Percentiles rank a stretch among this genome's conserved stretches.
Evolutionary conservation across 92 coral and sea anemone genomes (phyloP).

Genomic region (Actinostola sp.): DNA sequence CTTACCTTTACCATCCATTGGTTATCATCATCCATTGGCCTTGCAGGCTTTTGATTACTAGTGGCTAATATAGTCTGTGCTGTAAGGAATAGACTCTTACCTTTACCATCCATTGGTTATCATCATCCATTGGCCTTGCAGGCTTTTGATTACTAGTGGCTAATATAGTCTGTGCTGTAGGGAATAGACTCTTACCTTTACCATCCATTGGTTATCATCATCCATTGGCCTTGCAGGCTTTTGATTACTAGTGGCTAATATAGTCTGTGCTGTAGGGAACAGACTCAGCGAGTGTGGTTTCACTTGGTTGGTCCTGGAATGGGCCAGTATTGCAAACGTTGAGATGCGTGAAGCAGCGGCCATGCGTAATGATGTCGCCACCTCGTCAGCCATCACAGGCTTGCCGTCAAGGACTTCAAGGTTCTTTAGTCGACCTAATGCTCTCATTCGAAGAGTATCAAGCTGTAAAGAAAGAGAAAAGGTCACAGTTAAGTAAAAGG

Average conservation of each 20-base stretch:
- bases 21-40: too few species aligned
- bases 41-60: too few species aligned
- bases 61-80: too few species aligned
- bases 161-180: conserved; percentile 64
- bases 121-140: conserved; percentile 57
- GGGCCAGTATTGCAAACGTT: conserved; percentile 90
- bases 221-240: conserved; percentile 76
- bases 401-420: conserved; percentile 77
- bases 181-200: conserved; percentile 76
- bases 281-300: conserved; percentile 82
- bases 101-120: too few species aligned
- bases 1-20: too few species aligned
- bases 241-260: conserved; percentile 70
- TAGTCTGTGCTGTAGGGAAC: conserved; percentile 79
- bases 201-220: conserved; percentile 92
- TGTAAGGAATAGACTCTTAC: too few species aligned
- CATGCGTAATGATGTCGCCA: conserved; percentile 77
- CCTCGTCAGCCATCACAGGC: conserved; percentile 78
- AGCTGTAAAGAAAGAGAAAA: conserved; percentile 44
- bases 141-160: conserved; percentile 70
- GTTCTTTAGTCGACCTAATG: conserved; percentile 86
- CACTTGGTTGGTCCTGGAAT: conserved; percentile 87
- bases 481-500: too few species aligned
- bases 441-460: conserved; percentile 77
- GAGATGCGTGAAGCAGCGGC: conserved; percentile 96